phyloP scores from a whole-genome alignment of 2,888 invertebrate genomes.

The Pasiphila rectangulata region DNA sequence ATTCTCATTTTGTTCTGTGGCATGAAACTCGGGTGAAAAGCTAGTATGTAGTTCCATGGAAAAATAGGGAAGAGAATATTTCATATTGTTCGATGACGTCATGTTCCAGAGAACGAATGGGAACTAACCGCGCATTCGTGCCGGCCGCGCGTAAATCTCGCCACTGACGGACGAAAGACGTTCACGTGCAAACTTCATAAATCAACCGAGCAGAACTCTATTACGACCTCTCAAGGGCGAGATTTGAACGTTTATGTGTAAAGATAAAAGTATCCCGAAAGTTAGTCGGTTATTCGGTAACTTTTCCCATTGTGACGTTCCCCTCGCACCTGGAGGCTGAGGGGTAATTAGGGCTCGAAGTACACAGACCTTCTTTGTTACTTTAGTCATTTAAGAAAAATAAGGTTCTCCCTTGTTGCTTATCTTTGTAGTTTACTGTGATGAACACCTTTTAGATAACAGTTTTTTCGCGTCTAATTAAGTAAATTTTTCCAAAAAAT shows the following conservation, averaged over 20 bases:
- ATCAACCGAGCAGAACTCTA: conserved; percentile 33
- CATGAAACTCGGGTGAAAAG: too few species aligned
- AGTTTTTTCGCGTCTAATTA: too few species aligned
- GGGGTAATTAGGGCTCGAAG: conserved; percentile 52
- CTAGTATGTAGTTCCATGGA: too few species aligned
- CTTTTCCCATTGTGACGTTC: conserved; percentile 64
- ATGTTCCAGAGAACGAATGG: conserved; percentile 42
- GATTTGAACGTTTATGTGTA: conserved; percentile 33
- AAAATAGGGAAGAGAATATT: too few species aligned
- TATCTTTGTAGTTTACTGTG: conserved; percentile 16
- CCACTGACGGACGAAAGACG: conserved; percentile 48
- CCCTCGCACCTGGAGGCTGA: conserved; percentile 10
- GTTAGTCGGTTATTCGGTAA: conserved; percentile 63
- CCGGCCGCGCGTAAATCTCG: conserved; percentile 56
- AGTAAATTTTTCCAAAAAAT: too few species aligned
- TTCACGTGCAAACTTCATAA: conserved; percentile 32
- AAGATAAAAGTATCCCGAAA: conserved; percentile 39
- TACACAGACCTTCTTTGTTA: conserved; percentile 38
- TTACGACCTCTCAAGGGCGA: conserved; percentile 36
- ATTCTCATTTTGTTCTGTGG: too few species aligned
- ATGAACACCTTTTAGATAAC: conserved; percentile 3
- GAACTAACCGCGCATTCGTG: conserved; percentile 33
- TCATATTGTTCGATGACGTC: too few species aligned
- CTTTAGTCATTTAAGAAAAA: conserved; percentile 48
- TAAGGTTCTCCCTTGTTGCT: conserved; percentile 31